Percentiles rank a stretch among this genome's conserved stretches.
phyloP scores from a whole-genome alignment of 2,113 vertebrate genomes.

The Lamprologus tigripictilis region DNA sequence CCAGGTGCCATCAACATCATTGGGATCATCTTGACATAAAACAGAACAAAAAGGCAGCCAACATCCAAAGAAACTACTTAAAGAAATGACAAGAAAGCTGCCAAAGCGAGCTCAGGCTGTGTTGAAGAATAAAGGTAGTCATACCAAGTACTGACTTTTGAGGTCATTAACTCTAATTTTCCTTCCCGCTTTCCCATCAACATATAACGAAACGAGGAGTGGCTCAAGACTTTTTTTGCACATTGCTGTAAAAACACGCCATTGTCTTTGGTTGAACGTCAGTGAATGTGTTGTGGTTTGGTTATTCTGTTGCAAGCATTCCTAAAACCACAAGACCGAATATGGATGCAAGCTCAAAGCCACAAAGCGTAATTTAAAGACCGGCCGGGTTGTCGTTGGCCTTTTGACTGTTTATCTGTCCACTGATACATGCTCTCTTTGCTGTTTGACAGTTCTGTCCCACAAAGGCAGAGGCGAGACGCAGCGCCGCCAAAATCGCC shows the following conservation, averaged over 20 bases:
- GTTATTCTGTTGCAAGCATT: neutral
- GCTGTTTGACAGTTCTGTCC: conserved; percentile 83
- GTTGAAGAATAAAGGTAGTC: neutral
- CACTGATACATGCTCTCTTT: neutral
- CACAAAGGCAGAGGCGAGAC: conserved; percentile 90
- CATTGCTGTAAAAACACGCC: neutral
- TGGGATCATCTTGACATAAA: neutral
- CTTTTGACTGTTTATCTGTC: neutral
- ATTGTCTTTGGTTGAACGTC: neutral
- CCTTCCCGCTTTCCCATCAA: neutral
- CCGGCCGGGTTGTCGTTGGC: neutral
- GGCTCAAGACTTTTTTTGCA: neutral
- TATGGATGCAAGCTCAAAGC: neutral
- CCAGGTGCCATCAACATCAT: neutral
- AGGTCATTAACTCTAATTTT: neutral
- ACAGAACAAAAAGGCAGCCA: neutral
- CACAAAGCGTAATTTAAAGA: neutral
- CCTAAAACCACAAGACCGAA: neutral
- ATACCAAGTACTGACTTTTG: neutral
- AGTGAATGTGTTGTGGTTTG: neutral
- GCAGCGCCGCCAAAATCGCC: conserved; percentile 95
- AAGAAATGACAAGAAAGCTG: neutral
- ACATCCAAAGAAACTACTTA: neutral
- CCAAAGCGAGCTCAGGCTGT: neutral
- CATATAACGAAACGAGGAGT: neutral